Evolutionary conservation across 53 echinoderm and acorn worm genomes (phyloP), one percentile per base, ranked within the genome.

Genomic region (Mesocentrotus franciscanus): DNA sequence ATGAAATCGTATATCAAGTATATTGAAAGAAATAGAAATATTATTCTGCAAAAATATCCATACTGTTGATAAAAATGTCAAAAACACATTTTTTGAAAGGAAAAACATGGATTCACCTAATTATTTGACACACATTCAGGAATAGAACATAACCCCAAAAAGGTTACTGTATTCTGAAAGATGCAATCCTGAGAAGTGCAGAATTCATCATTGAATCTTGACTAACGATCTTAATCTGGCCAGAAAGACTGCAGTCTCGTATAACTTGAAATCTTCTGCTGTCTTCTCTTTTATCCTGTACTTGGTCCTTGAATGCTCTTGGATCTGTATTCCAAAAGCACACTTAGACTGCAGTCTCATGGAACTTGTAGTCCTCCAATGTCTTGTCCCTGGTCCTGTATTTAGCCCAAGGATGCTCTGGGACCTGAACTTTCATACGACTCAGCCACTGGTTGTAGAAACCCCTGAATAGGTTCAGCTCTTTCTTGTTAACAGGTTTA

Each of bases 371-470:
- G 9, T 92, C 74, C 49, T 72, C 36, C 9, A 24, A 13, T 71
- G 71, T 15, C 57, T 81, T 61, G 17, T 83, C 59, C 36, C 24
- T 81, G 9, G 72, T 55, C 78, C 61, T 93, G 81, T 76, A 92
- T 61, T 93, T 93, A 14, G 89, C 92, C 98, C 98, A 98, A 3
- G 98, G 98, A 87, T 98, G 98, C 60, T 95, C 91, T 59, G 81
- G 75, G 29, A 95, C 96, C 7, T 97, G 96, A 0, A 96, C 92
- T 35, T 97, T 95, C 96, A 98, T 96, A 60, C 92, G 91, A 58
- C 94, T 85, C 81, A 98, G 90, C 98, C 98, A 98, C 58, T 75
- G 49, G 85, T 71, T 96, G 95, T 98, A 98, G 92, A 92, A 76
- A 0, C 97, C 96, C 10, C 97, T 96, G 95, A 96, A 98, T 16